Conservation (phyloP, 1,140 invertebrate species). For the Zaprionus taronus region DNA sequence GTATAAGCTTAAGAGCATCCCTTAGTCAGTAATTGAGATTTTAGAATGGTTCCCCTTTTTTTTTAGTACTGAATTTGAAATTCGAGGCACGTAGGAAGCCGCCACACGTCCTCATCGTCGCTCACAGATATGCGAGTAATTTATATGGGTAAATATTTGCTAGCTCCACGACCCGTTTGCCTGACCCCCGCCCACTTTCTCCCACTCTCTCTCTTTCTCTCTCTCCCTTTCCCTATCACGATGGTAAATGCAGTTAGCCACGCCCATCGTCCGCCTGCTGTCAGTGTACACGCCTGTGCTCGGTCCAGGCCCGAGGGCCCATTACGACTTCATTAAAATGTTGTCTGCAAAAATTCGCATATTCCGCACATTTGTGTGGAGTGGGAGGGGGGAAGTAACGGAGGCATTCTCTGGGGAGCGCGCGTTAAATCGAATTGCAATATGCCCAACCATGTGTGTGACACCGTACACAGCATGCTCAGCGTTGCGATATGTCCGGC, state of each 20-base stretch:
- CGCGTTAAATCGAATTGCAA: conserved; percentile 65
- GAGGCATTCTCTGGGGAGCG: background rate
- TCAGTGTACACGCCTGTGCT: background rate
- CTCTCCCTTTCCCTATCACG: background rate
- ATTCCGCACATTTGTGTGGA: conserved; percentile 48
- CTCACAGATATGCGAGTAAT: conserved; percentile 71
- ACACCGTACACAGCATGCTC: conserved; percentile 6
- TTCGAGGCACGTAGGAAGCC: conserved; percentile 64
- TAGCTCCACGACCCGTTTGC: conserved; percentile 24
- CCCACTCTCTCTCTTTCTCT: background rate
- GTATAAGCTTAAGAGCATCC: conserved; percentile 3
- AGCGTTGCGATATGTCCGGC: conserved; percentile 20
- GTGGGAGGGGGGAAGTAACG: background rate
- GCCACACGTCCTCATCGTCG: conserved; percentile 47
- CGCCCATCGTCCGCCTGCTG: conserved; percentile 11
- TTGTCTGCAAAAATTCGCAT: conserved; percentile 58
- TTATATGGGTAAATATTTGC: conserved; percentile 79
- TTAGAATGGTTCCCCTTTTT: conserved; percentile 12
- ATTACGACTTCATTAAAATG: conserved; percentile 78
- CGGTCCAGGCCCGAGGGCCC: conserved; percentile 32
- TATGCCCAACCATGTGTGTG: conserved; percentile 27
- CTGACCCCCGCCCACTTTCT: background rate
- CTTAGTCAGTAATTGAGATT: conserved; percentile 28
- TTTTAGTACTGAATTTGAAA: conserved; percentile 56
- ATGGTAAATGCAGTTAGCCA: conserved; percentile 53